Percentiles rank a stretch among this genome's conserved stretches.
Evolutionary conservation across 1,140 invertebrate species (phyloP).

Genomic region (Neuroterus valhalla): DNA sequence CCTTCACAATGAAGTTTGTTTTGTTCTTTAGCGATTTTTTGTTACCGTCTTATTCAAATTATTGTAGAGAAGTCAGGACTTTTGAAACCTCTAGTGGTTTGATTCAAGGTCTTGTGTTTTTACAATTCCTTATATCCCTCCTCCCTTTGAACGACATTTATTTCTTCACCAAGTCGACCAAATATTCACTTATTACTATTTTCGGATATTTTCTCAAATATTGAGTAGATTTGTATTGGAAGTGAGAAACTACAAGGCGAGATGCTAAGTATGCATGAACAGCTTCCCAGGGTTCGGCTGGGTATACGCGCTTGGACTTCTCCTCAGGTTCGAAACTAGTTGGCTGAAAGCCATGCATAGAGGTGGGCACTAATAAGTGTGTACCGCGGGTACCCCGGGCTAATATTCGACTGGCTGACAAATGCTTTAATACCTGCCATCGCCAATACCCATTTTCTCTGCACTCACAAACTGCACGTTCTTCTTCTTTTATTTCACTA

Average conservation of each 20-base stretch:
- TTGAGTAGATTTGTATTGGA: not conserved
- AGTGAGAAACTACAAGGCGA: constrained; percentile 40
- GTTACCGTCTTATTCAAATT: too few species aligned
- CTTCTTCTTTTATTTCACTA: constrained; percentile 36
- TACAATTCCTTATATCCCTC: too few species aligned
- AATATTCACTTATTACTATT: too few species aligned
- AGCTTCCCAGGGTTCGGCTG: constrained; percentile 48
- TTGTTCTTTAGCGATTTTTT: too few species aligned
- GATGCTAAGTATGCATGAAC: constrained; percentile 63
- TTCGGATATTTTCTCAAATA: not conserved
- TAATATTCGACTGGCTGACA: constrained; percentile 67
- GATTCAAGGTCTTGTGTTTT: too few species aligned
- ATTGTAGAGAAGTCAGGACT: too few species aligned
- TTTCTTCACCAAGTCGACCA: too few species aligned
- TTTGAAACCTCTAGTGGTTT: too few species aligned
- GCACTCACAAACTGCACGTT: constrained; percentile 32
- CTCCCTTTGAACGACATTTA: too few species aligned
- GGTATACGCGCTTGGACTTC: constrained; percentile 61
- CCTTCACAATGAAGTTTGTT: too few species aligned
- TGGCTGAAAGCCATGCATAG: constrained; percentile 69
- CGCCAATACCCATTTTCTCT: constrained; percentile 54
- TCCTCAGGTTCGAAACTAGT: constrained; percentile 64
- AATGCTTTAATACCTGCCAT: constrained; percentile 71
- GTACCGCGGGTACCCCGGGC: constrained; percentile 52
- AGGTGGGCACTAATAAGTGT: constrained; percentile 67